Evolutionary conservation across 2,888 invertebrate species (phyloP).

Genomic region (Agonopterix subpropinquella): DNA sequence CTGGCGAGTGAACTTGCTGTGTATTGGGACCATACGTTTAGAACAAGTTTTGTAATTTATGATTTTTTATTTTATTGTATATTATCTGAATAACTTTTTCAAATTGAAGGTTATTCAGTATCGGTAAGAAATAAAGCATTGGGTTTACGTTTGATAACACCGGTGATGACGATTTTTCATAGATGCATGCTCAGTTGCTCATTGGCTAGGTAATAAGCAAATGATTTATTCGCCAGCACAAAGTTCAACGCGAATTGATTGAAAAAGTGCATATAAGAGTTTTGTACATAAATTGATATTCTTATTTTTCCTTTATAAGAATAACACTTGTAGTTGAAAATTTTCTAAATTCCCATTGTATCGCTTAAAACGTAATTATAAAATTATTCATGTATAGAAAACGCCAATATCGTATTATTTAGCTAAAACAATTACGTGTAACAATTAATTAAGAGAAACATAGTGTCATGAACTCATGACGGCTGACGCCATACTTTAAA

Average conservation of each 20-base stretch:
- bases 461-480: no score
- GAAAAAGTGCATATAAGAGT: conserved; percentile 52
- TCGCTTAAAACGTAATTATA: conserved; percentile 20
- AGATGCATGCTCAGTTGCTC: not conserved
- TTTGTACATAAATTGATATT: conserved; percentile 75
- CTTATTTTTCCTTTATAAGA: conserved; percentile 50
- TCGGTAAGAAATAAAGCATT: no score
- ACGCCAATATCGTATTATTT: conserved; percentile 11
- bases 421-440: conserved; percentile 2
- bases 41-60: not conserved
- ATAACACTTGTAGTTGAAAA: conserved; percentile 52
- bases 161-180: not conserved
- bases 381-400: conserved; percentile 19
- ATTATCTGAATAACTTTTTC: no score
- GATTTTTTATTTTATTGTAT: not conserved
- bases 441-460: no score
- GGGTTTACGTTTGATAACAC: no score
- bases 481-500: not conserved
- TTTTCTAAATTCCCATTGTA: conserved; percentile 55
- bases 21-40: no score
- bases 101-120: no score
- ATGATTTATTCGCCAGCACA: conserved; percentile 20
- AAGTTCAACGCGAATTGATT: conserved; percentile 16
- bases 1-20: conserved; percentile 19
- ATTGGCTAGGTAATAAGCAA: not conserved